Conservation (phyloP, 2,797 vertebrate species). For the Lophius americanus region DNA sequence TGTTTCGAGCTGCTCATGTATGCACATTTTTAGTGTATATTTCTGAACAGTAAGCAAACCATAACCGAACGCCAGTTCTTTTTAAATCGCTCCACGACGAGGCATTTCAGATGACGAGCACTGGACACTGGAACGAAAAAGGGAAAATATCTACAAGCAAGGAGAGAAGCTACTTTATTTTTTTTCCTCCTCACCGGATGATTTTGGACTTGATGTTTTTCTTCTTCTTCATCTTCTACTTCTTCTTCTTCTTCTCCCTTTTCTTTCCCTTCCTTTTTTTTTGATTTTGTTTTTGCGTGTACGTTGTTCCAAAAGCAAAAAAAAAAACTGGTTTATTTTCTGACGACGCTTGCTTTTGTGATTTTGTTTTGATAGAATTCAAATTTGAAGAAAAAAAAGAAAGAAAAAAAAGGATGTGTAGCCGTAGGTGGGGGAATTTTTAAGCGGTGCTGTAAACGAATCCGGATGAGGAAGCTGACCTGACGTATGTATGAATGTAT, state of each 20-base stretch:
- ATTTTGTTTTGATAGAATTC: slow-evolving; percentile 79
- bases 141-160: slow-evolving; percentile 63
- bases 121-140: slow-evolving; percentile 76
- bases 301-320: slow-evolving; percentile 91
- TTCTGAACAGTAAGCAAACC: slow-evolving; percentile 94
- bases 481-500: slow-evolving; percentile 91
- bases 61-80: slow-evolving; percentile 88
- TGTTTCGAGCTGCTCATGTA: slow-evolving; percentile 96
- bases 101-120: slow-evolving; percentile 89
- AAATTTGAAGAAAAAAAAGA: slow-evolving; percentile 59
- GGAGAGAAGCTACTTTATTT: slow-evolving; percentile 76
- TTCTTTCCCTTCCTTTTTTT: slow-evolving; percentile 53
- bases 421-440: slow-evolving; percentile 90
- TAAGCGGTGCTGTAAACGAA: slow-evolving; percentile 87
- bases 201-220: slow-evolving; percentile 68
- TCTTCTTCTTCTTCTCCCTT: slow-evolving; percentile 19
- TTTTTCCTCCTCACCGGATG: slow-evolving; percentile 70
- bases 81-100: slow-evolving; percentile 89
- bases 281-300: slow-evolving; percentile 81
- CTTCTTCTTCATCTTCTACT: not conserved
- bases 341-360: slow-evolving; percentile 90
- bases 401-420: slow-evolving; percentile 78
- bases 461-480: slow-evolving; percentile 85
- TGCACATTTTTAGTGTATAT: slow-evolving; percentile 98
- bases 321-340: slow-evolving; percentile 94